Conservation (phyloP, 2,888 invertebrate genomes). For the Acleris cristana region DNA sequence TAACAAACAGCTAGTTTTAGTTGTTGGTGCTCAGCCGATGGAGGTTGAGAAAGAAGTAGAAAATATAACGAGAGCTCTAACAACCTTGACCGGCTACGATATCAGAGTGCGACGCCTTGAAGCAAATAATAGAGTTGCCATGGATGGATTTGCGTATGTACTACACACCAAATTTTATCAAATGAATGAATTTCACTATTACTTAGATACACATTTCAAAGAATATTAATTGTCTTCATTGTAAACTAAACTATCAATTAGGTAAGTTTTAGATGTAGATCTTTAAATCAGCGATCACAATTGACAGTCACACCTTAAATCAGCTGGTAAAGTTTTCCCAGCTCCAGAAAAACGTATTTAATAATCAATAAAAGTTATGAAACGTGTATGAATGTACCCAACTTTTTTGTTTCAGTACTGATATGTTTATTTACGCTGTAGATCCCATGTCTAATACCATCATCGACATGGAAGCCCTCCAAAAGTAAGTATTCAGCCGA, state of each 20-base stretch:
- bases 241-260: no score
- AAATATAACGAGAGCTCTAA: conserved; percentile 87
- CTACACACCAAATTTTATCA: background rate
- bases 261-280: no score
- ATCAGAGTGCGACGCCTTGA: conserved; percentile 91
- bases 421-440: conserved; percentile 93
- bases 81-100: conserved; percentile 90
- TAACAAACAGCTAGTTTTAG: conserved; percentile 90
- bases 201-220: no score
- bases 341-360: no score
- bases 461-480: conserved; percentile 90
- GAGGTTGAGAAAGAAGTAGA: conserved; percentile 89
- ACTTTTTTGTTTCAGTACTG: conserved; percentile 86
- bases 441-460: conserved; percentile 92
- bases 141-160: conserved; percentile 88
- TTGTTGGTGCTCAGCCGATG: conserved; percentile 89
- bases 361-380: no score
- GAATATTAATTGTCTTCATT: no score
- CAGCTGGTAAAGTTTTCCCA: no score
- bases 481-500: conserved; percentile 84
- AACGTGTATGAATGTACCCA: background rate
- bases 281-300: no score
- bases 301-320: no score
- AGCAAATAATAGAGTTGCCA: conserved; percentile 87
- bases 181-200: background rate